A percentile compares a stretch with the other conserved stretches of the same genome.
phyloP scores from a whole-genome alignment of 2,113 vertebrate genomes.

The Nyctereutes procyonoides region DNA sequence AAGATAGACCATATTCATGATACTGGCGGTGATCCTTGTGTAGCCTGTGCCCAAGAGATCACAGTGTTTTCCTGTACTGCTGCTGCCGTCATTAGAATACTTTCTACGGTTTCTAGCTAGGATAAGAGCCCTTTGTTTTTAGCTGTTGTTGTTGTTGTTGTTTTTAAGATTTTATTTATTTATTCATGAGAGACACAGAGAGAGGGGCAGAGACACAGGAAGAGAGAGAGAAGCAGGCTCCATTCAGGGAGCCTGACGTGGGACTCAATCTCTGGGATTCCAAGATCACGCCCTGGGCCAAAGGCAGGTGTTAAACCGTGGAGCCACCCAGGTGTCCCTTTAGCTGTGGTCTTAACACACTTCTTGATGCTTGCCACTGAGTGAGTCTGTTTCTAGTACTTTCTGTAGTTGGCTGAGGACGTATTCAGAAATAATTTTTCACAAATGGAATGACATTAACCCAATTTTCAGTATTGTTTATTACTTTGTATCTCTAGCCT shows the following conservation, averaged over 20 bases:
- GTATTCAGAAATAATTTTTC: constrained; percentile 38
- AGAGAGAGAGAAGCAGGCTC: no score
- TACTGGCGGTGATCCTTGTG: not conserved
- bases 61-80: not conserved
- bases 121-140: not conserved
- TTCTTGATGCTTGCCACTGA: not conserved
- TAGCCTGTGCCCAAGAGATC: not conserved
- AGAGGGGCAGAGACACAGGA: no score
- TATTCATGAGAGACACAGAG: no score
- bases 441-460: not conserved
- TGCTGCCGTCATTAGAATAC: not conserved
- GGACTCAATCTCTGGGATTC: no score
- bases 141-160: not conserved
- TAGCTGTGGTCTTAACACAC: not conserved
- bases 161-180: no score
- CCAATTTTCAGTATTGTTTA: not conserved
- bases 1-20: not conserved
- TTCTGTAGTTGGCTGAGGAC: not conserved
- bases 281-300: no score
- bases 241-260: no score
- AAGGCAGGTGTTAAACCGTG: no score
- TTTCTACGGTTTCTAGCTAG: not conserved
- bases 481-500: not conserved
- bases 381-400: not conserved
- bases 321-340: not conserved